phyloP scores from a whole-genome alignment of 2,888 invertebrate genomes.

The Synanthedon vespiformis region DNA sequence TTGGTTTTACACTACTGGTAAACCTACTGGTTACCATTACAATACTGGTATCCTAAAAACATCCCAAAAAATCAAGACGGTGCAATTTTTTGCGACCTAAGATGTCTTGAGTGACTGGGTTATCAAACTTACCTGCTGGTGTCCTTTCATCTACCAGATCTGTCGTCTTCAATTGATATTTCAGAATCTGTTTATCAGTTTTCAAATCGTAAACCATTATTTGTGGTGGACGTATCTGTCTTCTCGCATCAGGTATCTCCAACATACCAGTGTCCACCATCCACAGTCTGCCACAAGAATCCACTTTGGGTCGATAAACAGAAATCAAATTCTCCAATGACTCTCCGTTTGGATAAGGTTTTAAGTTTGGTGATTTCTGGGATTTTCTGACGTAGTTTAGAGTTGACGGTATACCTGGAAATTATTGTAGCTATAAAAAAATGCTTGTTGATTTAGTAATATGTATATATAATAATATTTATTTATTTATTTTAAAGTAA shows the following conservation, averaged over 20 bases:
- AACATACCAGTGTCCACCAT: conserved; percentile 81
- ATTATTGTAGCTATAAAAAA: not conserved
- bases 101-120: no score
- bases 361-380: conserved; percentile 23
- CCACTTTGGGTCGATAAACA: conserved; percentile 80
- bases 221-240: conserved; percentile 68
- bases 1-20: no score
- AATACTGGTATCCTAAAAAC: no score
- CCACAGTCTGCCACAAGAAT: conserved; percentile 81
- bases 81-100: no score
- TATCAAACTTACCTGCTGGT: conserved; percentile 40
- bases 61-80: no score
- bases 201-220: conserved; percentile 76
- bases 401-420: conserved; percentile 72
- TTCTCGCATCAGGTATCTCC: conserved; percentile 73
- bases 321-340: conserved; percentile 60
- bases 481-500: no score
- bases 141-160: conserved; percentile 39
- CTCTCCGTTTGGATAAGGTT: conserved; percentile 34
- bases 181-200: conserved; percentile 68
- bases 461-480: no score
- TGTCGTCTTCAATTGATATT: conserved; percentile 62
- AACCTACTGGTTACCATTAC: no score
- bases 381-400: conserved; percentile 62
- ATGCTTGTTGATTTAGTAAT: no score